phyloP scores from a whole-genome alignment of 2,797 vertebrate genomes.

The Cichlasoma orientale region DNA sequence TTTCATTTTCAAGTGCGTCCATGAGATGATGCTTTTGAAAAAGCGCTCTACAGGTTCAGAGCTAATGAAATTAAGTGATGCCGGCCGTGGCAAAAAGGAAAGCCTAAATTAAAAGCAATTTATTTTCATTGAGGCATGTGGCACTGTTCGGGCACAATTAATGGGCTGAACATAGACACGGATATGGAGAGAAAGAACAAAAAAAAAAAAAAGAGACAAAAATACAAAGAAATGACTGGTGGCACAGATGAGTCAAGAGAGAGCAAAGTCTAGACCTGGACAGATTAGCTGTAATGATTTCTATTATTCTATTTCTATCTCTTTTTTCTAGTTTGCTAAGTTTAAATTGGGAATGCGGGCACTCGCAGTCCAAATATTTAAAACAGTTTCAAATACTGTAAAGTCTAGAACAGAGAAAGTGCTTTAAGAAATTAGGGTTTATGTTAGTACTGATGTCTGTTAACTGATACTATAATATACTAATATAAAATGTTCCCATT shows the following conservation, averaged over 20 bases:
- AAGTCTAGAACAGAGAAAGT: constrained; percentile 11
- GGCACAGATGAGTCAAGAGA: constrained; percentile 61
- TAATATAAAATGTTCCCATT: neutral
- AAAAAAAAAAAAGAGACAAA: constrained; percentile 45
- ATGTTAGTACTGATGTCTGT: neutral
- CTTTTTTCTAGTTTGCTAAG: constrained; percentile 16
- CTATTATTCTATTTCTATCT: constrained; percentile 36
- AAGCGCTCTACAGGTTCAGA: constrained; percentile 93
- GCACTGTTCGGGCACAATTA: constrained; percentile 92
- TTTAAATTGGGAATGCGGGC: constrained; percentile 28
- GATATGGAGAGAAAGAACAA: constrained; percentile 49
- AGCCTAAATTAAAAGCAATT: constrained; percentile 98
- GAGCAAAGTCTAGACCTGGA: constrained; percentile 62
- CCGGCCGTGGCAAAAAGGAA: constrained; percentile 86
- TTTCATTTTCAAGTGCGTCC: constrained; percentile 97
- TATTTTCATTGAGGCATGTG: constrained; percentile 98
- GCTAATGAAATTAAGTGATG: constrained; percentile 99
- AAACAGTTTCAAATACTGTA: constrained; percentile 35
- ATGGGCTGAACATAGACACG: constrained; percentile 78
- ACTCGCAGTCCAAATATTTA: constrained; percentile 47
- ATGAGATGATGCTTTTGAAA: constrained; percentile 93
- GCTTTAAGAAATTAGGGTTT: neutral
- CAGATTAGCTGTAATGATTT: constrained; percentile 58
- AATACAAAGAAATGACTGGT: constrained; percentile 67
- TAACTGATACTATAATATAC: neutral